phyloP scores from a whole-genome alignment of 2,113 vertebrate genomes.

The Gnathonemus echidnorhynchus region DNA sequence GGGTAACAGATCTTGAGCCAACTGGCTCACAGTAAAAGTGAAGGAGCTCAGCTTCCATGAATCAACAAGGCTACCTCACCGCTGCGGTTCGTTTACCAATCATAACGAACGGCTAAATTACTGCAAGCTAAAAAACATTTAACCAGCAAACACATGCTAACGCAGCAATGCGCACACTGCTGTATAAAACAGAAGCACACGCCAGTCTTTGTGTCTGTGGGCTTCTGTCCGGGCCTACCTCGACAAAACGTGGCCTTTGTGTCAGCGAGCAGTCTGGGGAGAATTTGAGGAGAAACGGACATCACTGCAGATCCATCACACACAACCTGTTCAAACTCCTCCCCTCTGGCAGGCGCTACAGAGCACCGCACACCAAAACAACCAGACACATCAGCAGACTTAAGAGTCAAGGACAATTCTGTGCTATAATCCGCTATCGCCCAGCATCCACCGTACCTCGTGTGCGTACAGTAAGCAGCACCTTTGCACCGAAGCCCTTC shows the following conservation, averaged over 20 bases:
- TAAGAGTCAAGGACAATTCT: no score
- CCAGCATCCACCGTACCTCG: not conserved
- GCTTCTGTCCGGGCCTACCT: not conserved
- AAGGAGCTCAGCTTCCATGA: not conserved
- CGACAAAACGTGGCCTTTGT: not conserved
- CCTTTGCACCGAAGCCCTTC: not conserved
- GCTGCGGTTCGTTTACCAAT: not conserved
- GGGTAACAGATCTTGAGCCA: not conserved
- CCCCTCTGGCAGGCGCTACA: not conserved
- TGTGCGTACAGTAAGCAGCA: not conserved
- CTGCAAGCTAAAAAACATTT: not conserved
- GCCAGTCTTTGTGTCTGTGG: not conserved
- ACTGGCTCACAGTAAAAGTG: not conserved
- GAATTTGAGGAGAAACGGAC: not conserved
- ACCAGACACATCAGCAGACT: no score
- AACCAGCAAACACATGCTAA: not conserved
- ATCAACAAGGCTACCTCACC: not conserved
- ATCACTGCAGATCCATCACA: not conserved
- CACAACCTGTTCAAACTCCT: not conserved
- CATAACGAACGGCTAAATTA: not conserved
- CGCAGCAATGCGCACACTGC: not conserved
- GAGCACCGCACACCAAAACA: no score
- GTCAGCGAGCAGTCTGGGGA: not conserved
- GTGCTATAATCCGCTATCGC: no score
- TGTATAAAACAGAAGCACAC: not conserved